A percentile compares a stretch with the other conserved stretches of the same genome.
These are phyloP conservation scores for Triplophysa rosa DNA, from an alignment of 2,113 vertebrate species.

Conservation along the genomic window DNA sequence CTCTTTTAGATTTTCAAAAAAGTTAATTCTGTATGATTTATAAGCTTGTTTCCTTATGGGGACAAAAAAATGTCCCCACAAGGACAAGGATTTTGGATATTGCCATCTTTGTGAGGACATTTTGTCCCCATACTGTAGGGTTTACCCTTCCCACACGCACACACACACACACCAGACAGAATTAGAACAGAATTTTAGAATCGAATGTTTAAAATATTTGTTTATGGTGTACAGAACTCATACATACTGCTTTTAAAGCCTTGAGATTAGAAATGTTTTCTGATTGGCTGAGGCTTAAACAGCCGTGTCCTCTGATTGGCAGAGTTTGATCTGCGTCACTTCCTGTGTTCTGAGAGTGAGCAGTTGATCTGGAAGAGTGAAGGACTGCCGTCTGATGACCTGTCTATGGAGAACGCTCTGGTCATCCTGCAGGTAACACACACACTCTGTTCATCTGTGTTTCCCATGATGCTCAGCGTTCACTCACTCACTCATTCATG, in stretches of 20 bases:
- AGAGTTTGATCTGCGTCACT: constrained; percentile 91
- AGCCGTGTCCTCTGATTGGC: constrained; percentile 6
- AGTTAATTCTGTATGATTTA: no score
- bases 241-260: not conserved
- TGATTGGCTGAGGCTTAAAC: constrained; percentile 23
- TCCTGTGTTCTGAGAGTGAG: constrained; percentile 95
- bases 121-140: no score
- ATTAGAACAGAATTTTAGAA: not conserved
- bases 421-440: constrained; percentile 88
- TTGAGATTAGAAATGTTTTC: not conserved
- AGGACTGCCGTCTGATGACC: constrained; percentile 95
- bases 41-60: no score
- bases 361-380: constrained; percentile 98
- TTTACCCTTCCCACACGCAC: constrained; percentile 26
- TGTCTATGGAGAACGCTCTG: constrained; percentile 96
- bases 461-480: not conserved
- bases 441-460: constrained; percentile 37
- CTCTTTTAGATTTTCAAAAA: no score
- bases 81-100: no score
- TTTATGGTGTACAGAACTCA: not conserved
- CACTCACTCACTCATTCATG: constrained; percentile 5
- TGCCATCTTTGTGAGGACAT: no score
- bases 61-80: no score
- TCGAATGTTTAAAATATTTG: not conserved
- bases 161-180: constrained; percentile 14